Conservation (phyloP, 2,888 invertebrate species). For the Brassicogethes aeneus region DNA sequence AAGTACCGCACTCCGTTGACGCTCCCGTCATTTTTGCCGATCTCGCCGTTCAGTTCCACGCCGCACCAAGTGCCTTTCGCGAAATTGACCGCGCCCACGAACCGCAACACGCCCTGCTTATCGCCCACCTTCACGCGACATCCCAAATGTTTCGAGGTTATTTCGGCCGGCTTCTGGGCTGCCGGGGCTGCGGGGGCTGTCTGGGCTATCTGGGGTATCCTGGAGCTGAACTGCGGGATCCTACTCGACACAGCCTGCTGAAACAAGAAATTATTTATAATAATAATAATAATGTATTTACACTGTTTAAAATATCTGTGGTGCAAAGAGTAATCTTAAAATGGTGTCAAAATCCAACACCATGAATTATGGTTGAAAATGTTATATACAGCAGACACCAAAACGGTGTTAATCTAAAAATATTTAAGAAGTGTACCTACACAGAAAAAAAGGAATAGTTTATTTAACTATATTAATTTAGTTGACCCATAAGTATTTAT, state of each 20-base stretch:
- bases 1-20: constrained; percentile 56
- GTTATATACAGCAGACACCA: too few relatives aligned
- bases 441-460: too few relatives aligned
- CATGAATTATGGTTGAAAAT: too few relatives aligned
- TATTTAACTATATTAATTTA: too few relatives aligned
- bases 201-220: constrained; percentile 25
- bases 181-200: constrained; percentile 11
- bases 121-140: constrained; percentile 32
- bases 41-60: constrained; percentile 46
- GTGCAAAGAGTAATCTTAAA: too few relatives aligned
- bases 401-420: too few relatives aligned
- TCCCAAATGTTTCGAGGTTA: constrained; percentile 27
- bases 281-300: constrained; percentile 7
- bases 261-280: constrained; percentile 20
- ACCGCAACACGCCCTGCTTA: constrained; percentile 46
- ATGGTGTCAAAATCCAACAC: too few relatives aligned
- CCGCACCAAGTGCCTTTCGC: constrained; percentile 56
- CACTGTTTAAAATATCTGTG: too few relatives aligned
- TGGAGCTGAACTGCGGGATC: constrained; percentile 34
- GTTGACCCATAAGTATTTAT: too few relatives aligned
- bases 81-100: constrained; percentile 47
- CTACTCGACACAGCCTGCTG: constrained; percentile 33
- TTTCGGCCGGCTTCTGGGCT: constrained; percentile 6
- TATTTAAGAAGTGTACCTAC: too few relatives aligned
- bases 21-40: constrained; percentile 55